These are phyloP conservation scores for Anastrepha obliqua DNA, from an alignment of 1,140 invertebrate genomes.

Conservation along the genomic window DNA sequence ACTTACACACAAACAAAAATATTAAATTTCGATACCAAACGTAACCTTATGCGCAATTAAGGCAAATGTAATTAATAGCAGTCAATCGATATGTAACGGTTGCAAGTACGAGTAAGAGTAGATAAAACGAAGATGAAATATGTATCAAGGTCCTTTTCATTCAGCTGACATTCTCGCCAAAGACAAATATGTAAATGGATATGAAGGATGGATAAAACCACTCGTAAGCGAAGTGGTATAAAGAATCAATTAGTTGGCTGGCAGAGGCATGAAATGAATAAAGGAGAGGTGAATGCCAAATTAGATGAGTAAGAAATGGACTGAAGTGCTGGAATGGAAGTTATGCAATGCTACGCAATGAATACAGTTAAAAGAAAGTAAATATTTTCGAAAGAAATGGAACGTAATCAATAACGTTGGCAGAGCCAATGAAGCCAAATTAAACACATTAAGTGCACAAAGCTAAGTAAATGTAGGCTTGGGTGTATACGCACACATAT, in stretches of 20 bases:
- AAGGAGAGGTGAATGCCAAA: not conserved
- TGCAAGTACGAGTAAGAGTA: constrained; percentile 10
- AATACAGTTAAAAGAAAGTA: constrained; percentile 4
- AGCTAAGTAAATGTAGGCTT: not conserved
- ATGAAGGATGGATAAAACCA: constrained; percentile 25
- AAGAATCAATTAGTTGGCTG: constrained; percentile 6
- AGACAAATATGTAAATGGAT: not conserved
- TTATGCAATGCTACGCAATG: not conserved
- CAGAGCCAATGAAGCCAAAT: not conserved
- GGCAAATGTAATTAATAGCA: constrained; percentile 18
- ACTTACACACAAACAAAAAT: not conserved
- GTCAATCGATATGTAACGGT: constrained; percentile 33
- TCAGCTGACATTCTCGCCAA: not conserved
- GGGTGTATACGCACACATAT: not conserved
- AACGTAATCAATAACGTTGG: constrained; percentile 6
- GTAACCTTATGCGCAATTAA: constrained; percentile 4
- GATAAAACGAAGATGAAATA: constrained; percentile 37
- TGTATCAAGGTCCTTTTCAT: constrained; percentile 3
- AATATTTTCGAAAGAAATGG: constrained; percentile 37
- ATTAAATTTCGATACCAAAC: not conserved
- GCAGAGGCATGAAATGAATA: not conserved
- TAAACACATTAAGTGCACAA: constrained; percentile 13
- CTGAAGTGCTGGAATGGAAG: not conserved
- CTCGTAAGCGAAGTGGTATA: constrained; percentile 13
- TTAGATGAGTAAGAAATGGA: not conserved